These are phyloP conservation scores for Myathropa florea DNA, from an alignment of 2,888 invertebrate genomes.

Conservation along the genomic window DNA sequence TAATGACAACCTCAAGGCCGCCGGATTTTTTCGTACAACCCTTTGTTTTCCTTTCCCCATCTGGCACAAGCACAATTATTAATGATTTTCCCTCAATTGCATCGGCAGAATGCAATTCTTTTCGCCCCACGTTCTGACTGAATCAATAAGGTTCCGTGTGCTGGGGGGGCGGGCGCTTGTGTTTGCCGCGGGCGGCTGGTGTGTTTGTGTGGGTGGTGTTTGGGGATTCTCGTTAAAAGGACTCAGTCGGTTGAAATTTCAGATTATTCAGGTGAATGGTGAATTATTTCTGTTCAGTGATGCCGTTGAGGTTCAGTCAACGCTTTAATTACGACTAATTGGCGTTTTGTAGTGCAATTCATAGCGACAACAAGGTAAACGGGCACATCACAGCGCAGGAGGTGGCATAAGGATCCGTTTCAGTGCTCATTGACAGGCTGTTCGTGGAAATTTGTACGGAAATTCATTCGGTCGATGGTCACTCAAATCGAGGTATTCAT, in stretches of 20 bases:
- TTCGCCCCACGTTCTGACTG: not conserved
- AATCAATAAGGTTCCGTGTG: not conserved
- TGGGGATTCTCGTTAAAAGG: not conserved
- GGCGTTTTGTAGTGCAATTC: not conserved
- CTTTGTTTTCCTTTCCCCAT: not conserved
- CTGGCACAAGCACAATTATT: constrained; percentile 4
- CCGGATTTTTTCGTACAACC: not conserved
- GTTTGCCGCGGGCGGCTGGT: too few species aligned
- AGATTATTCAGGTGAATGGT: not conserved
- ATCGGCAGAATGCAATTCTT: not conserved
- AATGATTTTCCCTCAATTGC: constrained; percentile 28
- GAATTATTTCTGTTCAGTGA: not conserved
- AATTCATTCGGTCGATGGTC: not conserved
- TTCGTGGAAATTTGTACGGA: not conserved
- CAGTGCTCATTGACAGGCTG: not conserved
- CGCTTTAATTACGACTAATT: not conserved
- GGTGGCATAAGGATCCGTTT: not conserved
- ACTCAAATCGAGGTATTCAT: not conserved
- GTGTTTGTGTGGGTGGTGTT: not conserved
- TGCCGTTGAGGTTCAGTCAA: not conserved
- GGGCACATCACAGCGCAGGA: too few species aligned
- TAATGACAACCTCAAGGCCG: constrained; percentile 14
- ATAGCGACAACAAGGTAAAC: too few species aligned
- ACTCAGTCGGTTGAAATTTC: not conserved
- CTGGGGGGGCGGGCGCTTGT: not conserved